phyloP scores from a whole-genome alignment of 2,797 vertebrate species.

The Oreonectes daqikongensis region DNA sequence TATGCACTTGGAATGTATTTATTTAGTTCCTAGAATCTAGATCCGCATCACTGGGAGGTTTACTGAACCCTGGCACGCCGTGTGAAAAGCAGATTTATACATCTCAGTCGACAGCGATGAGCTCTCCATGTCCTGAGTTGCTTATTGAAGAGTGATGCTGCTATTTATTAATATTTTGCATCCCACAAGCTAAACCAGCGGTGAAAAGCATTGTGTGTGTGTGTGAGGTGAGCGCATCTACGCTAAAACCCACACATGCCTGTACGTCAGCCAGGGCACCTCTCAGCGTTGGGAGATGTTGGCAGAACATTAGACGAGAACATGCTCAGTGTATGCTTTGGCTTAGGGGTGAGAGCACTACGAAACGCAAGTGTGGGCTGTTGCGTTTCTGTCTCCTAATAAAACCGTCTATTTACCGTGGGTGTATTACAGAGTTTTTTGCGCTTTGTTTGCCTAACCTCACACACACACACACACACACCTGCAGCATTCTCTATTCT shows the following conservation, averaged over 20 bases:
- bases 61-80: background rate
- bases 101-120: background rate
- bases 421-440: slow-evolving; percentile 32
- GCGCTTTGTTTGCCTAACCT: slow-evolving; percentile 17
- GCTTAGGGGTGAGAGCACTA: slow-evolving; percentile 52
- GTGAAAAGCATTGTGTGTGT: slow-evolving; percentile 50
- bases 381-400: slow-evolving; percentile 34
- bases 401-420: slow-evolving; percentile 32
- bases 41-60: background rate
- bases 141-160: slow-evolving; percentile 61
- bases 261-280: slow-evolving; percentile 56
- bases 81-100: slow-evolving; percentile 14
- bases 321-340: slow-evolving; percentile 59
- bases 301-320: slow-evolving; percentile 70
- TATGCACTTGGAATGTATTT: background rate
- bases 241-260: slow-evolving; percentile 62
- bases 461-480: background rate
- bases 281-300: slow-evolving; percentile 61
- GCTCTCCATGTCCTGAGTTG: slow-evolving; percentile 42
- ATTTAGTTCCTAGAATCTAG: background rate
- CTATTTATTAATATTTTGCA: slow-evolving; percentile 69
- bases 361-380: slow-evolving; percentile 58
- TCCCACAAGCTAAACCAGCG: slow-evolving; percentile 60
- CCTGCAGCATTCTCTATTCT: slow-evolving; percentile 18
- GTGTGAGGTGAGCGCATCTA: slow-evolving; percentile 59